These are phyloP conservation scores for Nerophis ophidion DNA, from an alignment of 2,113 vertebrate genomes.

Conservation along the genomic window DNA sequence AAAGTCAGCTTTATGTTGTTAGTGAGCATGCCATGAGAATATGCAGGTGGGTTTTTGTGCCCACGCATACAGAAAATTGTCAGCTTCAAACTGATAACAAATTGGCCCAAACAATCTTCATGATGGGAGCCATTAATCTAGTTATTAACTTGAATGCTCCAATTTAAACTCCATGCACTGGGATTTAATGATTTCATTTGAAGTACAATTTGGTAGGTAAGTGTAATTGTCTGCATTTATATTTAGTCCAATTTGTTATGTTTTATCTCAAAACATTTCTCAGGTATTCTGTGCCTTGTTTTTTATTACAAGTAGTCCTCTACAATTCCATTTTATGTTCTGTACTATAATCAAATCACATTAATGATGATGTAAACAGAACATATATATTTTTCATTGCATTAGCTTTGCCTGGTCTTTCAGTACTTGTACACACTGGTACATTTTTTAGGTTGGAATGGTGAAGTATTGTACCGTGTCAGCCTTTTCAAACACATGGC, in stretches of 20 bases:
- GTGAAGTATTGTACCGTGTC: too few species aligned
- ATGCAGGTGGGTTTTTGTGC: conserved; percentile 20
- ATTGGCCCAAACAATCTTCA: background rate
- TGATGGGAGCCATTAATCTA: conserved; percentile 27
- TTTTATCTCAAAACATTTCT: background rate
- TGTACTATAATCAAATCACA: background rate
- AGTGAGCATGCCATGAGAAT: conserved; percentile 8
- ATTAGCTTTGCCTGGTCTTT: conserved; percentile 31
- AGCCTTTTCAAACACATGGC: too few species aligned
- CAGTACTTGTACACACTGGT: too few species aligned
- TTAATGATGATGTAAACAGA: conserved; percentile 1
- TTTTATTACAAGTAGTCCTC: background rate
- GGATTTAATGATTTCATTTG: conserved; percentile 20
- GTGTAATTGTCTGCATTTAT: conserved; percentile 1
- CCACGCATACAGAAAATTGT: conserved; percentile 2
- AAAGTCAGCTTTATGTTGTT: conserved; percentile 40
- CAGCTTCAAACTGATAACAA: conserved; percentile 6
- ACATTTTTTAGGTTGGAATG: too few species aligned
- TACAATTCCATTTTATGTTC: conserved; percentile 1
- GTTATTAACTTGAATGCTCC: conserved; percentile 20
- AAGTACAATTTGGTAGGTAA: conserved; percentile 1
- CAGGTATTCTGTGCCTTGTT: background rate
- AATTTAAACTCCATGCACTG: conserved; percentile 3
- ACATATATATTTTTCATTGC: background rate
- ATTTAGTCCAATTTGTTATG: background rate